Evolutionary conservation across 2,797 vertebrate species (phyloP), one percentile per base, ranked within the genome.

Genomic region (Epinephelus malabaricus): DNA sequence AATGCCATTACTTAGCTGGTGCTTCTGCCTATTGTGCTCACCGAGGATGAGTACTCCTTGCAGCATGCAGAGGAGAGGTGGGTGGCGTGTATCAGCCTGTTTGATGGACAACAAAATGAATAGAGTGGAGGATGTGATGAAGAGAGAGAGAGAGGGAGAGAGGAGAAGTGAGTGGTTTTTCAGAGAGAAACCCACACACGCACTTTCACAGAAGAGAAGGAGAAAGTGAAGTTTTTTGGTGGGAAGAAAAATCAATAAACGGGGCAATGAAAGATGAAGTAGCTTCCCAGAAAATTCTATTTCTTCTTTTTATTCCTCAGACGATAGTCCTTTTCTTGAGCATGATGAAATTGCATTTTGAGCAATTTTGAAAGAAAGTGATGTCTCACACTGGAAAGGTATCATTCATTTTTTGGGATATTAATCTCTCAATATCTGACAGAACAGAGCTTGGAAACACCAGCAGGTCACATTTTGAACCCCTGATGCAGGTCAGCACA

Each of bases 241-340:
- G 53, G 63, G 76, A 87, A 66, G 55, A 54, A 78, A 79, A 89
- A 87, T 87, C 85, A 82, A 87, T 85, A 77, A 71, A 61, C 25
- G n/a, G 46, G 58, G 43, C 71, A 17, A 4, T 69, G 74, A 83
- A 76, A 85, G 74, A 85, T 79, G 69, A 79, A 87, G 63, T 2
- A 6, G 58, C 73, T 69, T 79, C 75, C 69, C 43, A 73, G 76
- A 83, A 86, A 75, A 79, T 79, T 62, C 5, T 10, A 49, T 76
- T 74, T 79, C 19, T 56, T 51, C 2, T 65, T 74, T 73, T 81
- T 43, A 59, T 71, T 72, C 58, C 50, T 67, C 4, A 49, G 47
- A 83, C 62, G 64, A 55, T 47, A 6, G 19, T 6, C 23, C 2
- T 38, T 30, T 56, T 67, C 55, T 62, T 13, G 34, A 65, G 46